Conservation (phyloP, 2,113 vertebrate genomes). For the Mormyrus iriodes region DNA sequence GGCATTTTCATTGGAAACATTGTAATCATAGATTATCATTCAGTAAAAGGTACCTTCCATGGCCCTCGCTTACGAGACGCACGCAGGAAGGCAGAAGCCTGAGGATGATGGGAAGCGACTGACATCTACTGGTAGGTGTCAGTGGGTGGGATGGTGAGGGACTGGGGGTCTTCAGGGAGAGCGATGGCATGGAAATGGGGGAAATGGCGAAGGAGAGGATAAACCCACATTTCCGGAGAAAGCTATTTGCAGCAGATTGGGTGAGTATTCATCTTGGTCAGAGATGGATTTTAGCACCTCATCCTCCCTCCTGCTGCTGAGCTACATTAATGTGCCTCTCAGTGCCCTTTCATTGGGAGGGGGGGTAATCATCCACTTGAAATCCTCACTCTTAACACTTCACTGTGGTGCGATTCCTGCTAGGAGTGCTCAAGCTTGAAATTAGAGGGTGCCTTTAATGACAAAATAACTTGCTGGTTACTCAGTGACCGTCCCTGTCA, state of each 20-base stretch:
- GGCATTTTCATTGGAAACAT: not conserved
- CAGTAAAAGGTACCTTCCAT: not conserved
- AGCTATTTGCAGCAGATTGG: not conserved
- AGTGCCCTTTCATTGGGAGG: not conserved
- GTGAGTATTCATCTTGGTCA: not conserved
- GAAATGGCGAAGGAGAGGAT: not conserved
- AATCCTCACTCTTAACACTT: not conserved
- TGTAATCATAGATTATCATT: not conserved
- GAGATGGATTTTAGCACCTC: not conserved
- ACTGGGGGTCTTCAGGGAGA: not conserved
- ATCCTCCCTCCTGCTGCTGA: not conserved
- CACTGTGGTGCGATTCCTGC: not conserved
- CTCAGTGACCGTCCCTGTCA: not conserved
- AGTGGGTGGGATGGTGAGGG: constrained; percentile 9
- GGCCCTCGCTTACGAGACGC: not conserved
- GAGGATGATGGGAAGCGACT: constrained; percentile 17
- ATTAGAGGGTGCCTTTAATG: constrained; percentile 12
- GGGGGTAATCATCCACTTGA: not conserved
- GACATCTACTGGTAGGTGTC: constrained; percentile 24
- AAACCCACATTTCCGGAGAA: not conserved
- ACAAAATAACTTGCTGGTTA: constrained; percentile 10
- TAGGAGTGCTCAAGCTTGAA: not conserved
- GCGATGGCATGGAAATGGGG: not conserved
- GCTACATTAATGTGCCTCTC: not conserved
- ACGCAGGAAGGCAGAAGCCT: not conserved